Evolutionary conservation across 2,113 vertebrate genomes (phyloP), one percentile per base, ranked within the genome.

Genomic region (Oreochromis niloticus): DNA sequence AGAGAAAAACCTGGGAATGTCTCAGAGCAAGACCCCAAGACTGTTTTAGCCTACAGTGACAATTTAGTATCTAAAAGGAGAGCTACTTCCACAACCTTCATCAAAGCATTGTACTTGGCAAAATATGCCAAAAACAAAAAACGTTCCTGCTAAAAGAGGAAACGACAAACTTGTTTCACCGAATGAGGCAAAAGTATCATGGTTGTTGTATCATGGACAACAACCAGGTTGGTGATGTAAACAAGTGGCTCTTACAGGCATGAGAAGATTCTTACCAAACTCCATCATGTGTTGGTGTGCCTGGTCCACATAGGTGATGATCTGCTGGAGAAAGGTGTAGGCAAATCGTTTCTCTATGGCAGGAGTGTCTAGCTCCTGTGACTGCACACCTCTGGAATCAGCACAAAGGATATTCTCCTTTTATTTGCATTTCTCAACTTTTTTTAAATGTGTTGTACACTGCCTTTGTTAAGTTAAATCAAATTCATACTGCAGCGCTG

Each of bases 331-430:
- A 79, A 99, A 98, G 78, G 97, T 98, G 92, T 99, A 99, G 61
- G 98, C 98, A 87, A 99, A 99, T 7, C 98, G 97, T 82, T 99
- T 99, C 94, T 99, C 98, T 61, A 99, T 99, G 12, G 98, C 98
- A 52, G 98, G 98, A 0, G 98, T 98, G 87, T 99, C 98, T 81
- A 99, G 91, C 75, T 99, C 98, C 91, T 98, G 96, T 16, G 98
- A 97, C 92, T 98, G 98, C 88, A 97, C 95, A 7, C 97, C 97
- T 93, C 98, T 99, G 89, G 2, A 91, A 94, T 82, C 86, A 63
- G 89, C 24, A 83, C 52, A 85, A 68, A 41, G 27, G n/a, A 59
- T 3, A n/a, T 14, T 61, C 22, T 73, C 22, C 22, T 46, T 73
- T 73, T 27, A 46, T 73, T 46, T 1, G 41, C 41, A 46, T 73